Conservation (phyloP, 2,797 vertebrate genomes). For the Clangula hyemalis region DNA sequence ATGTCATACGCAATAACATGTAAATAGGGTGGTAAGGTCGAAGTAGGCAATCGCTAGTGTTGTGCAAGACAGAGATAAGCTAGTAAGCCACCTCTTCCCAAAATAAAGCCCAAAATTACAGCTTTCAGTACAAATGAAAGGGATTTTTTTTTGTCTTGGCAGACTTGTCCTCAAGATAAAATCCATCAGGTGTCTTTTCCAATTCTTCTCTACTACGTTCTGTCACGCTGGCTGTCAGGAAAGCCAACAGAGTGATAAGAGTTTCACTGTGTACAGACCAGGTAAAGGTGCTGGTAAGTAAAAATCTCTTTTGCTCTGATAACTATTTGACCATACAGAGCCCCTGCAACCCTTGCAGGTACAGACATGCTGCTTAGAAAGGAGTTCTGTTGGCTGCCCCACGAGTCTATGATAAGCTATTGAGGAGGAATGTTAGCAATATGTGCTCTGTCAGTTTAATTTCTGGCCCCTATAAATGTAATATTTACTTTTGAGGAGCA, state of each 20-base stretch:
- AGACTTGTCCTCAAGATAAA: background rate
- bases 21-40: background rate
- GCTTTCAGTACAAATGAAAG: background rate
- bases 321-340: background rate
- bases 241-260: background rate
- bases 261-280: background rate
- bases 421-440: background rate
- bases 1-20: background rate
- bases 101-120: background rate
- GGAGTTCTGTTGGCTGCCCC: background rate
- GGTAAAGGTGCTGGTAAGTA: background rate
- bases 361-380: accelerated
- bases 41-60: background rate
- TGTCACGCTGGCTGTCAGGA: background rate
- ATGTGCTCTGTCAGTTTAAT: too few relatives aligned
- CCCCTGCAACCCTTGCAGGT: background rate
- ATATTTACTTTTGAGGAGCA: background rate
- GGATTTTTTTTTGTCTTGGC: background rate
- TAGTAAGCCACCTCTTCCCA: background rate
- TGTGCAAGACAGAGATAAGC: constrained; percentile 21
- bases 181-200: background rate
- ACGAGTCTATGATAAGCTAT: background rate
- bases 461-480: background rate
- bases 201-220: background rate
- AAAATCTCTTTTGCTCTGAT: background rate